Percentiles rank a stretch among this genome's conserved stretches.
Conservation (phyloP, 2,888 invertebrate species). For the Criorhina ranunculi region DNA sequence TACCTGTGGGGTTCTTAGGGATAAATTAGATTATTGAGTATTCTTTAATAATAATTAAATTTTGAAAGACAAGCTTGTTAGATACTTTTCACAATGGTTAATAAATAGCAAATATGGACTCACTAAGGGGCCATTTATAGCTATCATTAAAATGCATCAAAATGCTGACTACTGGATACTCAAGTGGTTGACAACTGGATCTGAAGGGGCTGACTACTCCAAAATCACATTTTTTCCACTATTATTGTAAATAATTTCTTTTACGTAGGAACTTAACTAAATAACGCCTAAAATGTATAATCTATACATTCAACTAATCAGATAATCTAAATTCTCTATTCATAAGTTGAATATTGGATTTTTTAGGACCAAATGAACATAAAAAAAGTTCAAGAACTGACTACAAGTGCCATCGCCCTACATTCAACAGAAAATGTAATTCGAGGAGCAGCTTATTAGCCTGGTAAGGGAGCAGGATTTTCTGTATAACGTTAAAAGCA, state of each 20-base stretch:
- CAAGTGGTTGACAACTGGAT: slow-evolving; percentile 2
- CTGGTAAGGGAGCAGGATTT: too few species aligned
- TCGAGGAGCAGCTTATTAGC: too few species aligned
- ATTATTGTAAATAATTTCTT: slow-evolving; percentile 7
- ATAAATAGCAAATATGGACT: not conserved
- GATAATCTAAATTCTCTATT: slow-evolving; percentile 2
- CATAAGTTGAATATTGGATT: slow-evolving; percentile 2
- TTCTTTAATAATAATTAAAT: slow-evolving; percentile 1
- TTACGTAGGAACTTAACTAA: slow-evolving; percentile 15
- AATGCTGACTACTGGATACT: slow-evolving; percentile 4
- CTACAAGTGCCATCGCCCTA: too few species aligned
- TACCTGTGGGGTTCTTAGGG: too few species aligned
- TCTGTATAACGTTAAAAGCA: too few species aligned
- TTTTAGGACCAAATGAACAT: too few species aligned
- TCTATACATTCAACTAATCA: slow-evolving; percentile 8
- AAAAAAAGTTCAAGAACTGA: not conserved
- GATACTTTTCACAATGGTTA: not conserved
- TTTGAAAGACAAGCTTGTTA: slow-evolving; percentile 5
- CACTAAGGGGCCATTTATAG: too few species aligned
- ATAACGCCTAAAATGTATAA: slow-evolving; percentile 4
- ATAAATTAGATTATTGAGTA: too few species aligned
- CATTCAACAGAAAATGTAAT: too few species aligned
- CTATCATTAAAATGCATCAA: slow-evolving; percentile 6
- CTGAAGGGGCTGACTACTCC: slow-evolving; percentile 2
- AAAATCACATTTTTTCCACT: slow-evolving; percentile 3